Base-by-base conservation (phyloP, 2,888 invertebrate species). In the Machimus atricapillus region DNA sequence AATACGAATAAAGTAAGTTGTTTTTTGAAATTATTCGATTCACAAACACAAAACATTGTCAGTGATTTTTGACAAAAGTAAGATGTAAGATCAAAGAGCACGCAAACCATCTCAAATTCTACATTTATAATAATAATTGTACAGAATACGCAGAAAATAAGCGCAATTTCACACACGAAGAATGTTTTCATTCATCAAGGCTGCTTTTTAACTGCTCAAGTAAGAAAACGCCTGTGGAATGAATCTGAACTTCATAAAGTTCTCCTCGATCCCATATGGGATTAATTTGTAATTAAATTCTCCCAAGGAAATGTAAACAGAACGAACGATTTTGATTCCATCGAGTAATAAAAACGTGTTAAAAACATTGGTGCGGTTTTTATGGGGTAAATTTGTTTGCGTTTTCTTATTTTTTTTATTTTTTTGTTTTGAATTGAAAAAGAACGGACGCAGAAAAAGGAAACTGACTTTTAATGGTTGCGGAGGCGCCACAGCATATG, bases 401-500 rank as follows among this genome's bases (percentile, higher is more conserved):
- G 27, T 76, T 34, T 27, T 27, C 27, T 27, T 74, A 27, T 27
- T 34, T 34, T n/a, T 27, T 34, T 16, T 31, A 40, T 77, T 78
- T 34, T 43, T 19, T n/a, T 8, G 19, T 14, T 12, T 78, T 78
- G 34, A 2, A 77, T 16, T 66, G n/a, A 73, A 37, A 37, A 34
- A 14, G 19, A 19, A 31, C 34, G 19, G 40, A 83, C 66, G 37
- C 16, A 43, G 27, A 79, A 79, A 78, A 46, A 43, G 43, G 43
- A n/a, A 79, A 66, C 27, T 56, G 27, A 88, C 2, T 88, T 87
- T 87, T 88, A 88, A 89, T 88, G 74, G 87, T 85, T 87, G 73
- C 81, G 79, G 87, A 88, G 89, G 89, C 89, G 89, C 89, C 89
- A 88, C 87, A 88, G 79, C 88, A 86, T 88, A 82, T 88, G 52